Evolutionary conservation across 2,113 vertebrate genomes (phyloP), one percentile per base, ranked within the genome.

Genomic region (Taxidea taxus): DNA sequence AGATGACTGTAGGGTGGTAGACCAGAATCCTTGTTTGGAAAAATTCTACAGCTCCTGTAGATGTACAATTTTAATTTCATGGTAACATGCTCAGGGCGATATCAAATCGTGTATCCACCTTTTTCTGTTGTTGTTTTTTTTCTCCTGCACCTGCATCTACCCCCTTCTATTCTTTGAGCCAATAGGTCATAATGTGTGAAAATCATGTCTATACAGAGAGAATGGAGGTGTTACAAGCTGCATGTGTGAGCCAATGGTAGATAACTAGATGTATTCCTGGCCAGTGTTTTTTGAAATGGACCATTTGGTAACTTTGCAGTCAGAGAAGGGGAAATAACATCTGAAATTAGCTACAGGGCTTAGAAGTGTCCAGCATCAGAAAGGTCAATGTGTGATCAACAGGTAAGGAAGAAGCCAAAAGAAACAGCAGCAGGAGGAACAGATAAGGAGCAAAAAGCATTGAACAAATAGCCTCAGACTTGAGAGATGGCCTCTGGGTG

Each of bases 321-420:
- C 54, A 77, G 49, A 90, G 80, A 39, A 84, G 18, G 70, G 56
- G 93, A 93, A 94, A 96, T 64, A 80, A 92, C 25, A 81, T 87
- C 68, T 72, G 81, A 96, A 95, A 80, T 87, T 72, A 89, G 60
- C 78, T 93, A 89, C 23, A 42, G 70, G 81, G 62, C 75, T 91
- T 82, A 68, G 37, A 78, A 87, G 37, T 78, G 34, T 90, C 87
- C 75, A 58, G 64, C 44, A 66, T 93, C 60, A 58, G 39, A 94
- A 95, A 92, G 68, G 92, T 85, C 80, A 96, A 90, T 78, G 74
- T 77, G 56, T 82, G 93, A 96, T 97, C 95, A 93, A 91, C 75
- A 95, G 87, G 90, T 82, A 92, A 90, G 75, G 25, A 92, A 64
- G 47, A 77, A 66, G 83, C 70, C 56, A 66, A 37, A 91, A 96